Base-by-base conservation (phyloP, 2,888 invertebrate species). In the Cantharis nigra region DNA sequence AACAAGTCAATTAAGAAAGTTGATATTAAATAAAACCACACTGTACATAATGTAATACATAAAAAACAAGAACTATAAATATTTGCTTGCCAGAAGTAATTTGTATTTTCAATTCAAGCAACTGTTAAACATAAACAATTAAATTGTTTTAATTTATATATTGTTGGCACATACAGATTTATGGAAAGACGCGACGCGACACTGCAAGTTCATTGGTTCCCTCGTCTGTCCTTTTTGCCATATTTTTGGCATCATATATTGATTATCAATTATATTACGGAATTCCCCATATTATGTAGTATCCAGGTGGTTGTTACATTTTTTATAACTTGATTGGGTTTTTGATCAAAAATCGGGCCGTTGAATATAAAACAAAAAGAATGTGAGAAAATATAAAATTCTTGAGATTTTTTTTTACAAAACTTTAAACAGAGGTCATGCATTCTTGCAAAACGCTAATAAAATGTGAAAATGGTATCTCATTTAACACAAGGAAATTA, bases 1-100 rank as follows among this genome's bases (percentile, higher is more conserved):
- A 67, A 67, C 65, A 67, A 67, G 26, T 67, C 65, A n/a, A 67
- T 67, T 67, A 67, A 67, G 65, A 67, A 67, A 67, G 65, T 67
- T 67, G 26, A 49, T 49, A 49, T n/a, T 49, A 49, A 49, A 49
- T 49, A 49, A 49, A 49, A 49, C n/a, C 49, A 49, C n/a, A n/a
- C 49, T 49, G 49, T 49, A n/a, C 49, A 49, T 49, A 49, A 49
- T 49, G 49, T 49, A 49, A 49, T 49, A 49, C 49, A 49, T 49
- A 49, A 49, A 30, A 49, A 49, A 49, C 49, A 49, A n/a, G 49
- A 13, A 49, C 49, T 49, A 49, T 49, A 49, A 49, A 49, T 49
- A 49, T 49, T 49, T 49, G 49, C 49, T 49, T 49, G 49, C 49
- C 49, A 49, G n/a, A n/a, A 49, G 49, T 49, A 49, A 49, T 49